Conservation (phyloP, 2,113 vertebrate species). For the Solea senegalensis region DNA sequence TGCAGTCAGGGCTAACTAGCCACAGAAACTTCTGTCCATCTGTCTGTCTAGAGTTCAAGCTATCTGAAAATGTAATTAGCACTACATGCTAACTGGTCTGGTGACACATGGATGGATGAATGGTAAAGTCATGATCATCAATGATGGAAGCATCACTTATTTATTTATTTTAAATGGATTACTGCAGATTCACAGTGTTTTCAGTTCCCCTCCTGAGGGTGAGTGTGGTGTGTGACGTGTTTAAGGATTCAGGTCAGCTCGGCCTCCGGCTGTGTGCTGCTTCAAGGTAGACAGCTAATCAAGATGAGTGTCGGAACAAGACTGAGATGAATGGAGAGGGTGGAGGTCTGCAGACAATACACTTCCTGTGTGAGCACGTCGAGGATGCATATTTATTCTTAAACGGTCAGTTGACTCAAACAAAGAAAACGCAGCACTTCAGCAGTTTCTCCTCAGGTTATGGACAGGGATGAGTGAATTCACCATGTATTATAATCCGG, state of each 20-base stretch:
- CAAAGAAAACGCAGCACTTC: not conserved
- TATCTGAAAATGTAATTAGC: too few species aligned
- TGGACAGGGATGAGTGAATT: too few species aligned
- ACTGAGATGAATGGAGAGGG: constrained; percentile 8
- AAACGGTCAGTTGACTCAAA: not conserved
- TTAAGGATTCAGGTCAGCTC: constrained; percentile 25
- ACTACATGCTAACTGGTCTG: too few species aligned
- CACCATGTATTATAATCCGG: not conserved
- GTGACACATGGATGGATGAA: too few species aligned
- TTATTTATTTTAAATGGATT: constrained; percentile 7
- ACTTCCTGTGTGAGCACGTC: constrained; percentile 18
- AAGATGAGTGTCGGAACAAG: constrained; percentile 42
- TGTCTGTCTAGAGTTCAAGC: too few species aligned
- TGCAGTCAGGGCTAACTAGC: too few species aligned
- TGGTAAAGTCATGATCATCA: too few species aligned
- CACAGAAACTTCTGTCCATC: too few species aligned
- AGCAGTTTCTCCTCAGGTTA: not conserved
- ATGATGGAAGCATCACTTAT: not conserved
- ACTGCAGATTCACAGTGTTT: constrained; percentile 19
- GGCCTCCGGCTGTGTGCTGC: constrained; percentile 17
- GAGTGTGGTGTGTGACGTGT: not conserved
- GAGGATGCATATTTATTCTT: not conserved
- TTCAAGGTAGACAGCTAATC: constrained; percentile 52
- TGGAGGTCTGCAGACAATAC: constrained; percentile 11
- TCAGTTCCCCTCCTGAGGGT: not conserved